Evolutionary conservation across 2,888 invertebrate species (phyloP), one percentile per base, ranked within the genome.

Genomic region (Onthophagus sagittarius): DNA sequence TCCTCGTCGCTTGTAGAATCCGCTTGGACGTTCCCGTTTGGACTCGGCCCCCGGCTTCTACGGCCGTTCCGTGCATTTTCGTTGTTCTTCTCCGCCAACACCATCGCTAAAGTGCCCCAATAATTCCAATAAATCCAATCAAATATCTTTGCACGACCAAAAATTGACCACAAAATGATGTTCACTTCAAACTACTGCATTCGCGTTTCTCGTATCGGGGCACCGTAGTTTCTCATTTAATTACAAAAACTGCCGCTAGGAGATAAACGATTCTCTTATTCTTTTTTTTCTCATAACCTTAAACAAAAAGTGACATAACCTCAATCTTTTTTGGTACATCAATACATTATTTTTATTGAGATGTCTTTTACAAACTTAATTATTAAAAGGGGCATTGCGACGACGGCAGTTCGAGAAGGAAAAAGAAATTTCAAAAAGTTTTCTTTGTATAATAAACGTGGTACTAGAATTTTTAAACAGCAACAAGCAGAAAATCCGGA

Each of bases 1-100:
- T 95, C 95, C 83, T 95, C 94, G 82, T 95, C 95, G 79, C 94
- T 94, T 83, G 93, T 94, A 76, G 93, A 92, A 83, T 94, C 94
- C 78, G 93, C 92, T 83, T 91, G 91, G 62, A 77, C 91, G 87
- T 93, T 93, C 77, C 90, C 91, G 89, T 95, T 95, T 79, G 96
- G 96, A 89, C 95, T 96, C 84, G 95, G 94, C 85, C 95, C 96
- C 85, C 95, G 90, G 81, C 95, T 96, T 86, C 95, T 91, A 83
- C 94, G 91, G 79, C 96, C 96, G 87, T 95, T 95, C 83, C 94
- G 89, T 82, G 93, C 88, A 79, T 89, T 92, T 85, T 95, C 95
- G 80, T 89, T 90, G 87, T 93, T 94, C 88, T 94, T 92, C 85
- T 96, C 96, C 39, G 95, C 94, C 85, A 96, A 89, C 84, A 96